Conservation (phyloP, 2,797 vertebrate genomes). For the Rhabdophis nuchalis region DNA sequence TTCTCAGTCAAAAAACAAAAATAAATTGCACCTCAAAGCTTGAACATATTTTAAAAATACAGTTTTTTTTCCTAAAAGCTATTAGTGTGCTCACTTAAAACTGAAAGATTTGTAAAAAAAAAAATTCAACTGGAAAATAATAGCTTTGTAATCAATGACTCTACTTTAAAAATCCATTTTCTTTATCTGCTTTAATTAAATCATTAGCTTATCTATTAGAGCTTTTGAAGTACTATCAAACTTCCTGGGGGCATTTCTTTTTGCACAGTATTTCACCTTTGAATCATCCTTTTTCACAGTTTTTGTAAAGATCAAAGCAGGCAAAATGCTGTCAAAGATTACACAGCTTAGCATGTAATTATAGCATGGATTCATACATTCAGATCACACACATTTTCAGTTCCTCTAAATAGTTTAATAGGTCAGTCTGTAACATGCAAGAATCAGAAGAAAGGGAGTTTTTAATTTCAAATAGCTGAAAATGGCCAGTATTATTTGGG, state of each 20-base stretch:
- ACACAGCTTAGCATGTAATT: neutral
- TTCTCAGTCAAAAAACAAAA: conserved; percentile 10
- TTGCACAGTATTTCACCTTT: neutral
- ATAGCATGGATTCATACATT: neutral
- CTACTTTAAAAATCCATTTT: neutral
- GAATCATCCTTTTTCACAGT: neutral
- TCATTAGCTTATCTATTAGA: neutral
- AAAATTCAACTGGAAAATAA: neutral
- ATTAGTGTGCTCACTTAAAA: neutral
- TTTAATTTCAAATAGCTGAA: neutral
- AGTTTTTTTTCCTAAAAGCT: neutral
- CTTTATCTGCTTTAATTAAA: neutral
- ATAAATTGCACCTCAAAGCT: neutral
- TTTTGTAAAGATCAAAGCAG: neutral
- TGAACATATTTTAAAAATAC: neutral
- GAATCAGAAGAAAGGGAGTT: neutral
- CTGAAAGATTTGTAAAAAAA: neutral
- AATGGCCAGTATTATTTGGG: neutral
- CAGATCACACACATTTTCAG: neutral
- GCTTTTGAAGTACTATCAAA: neutral
- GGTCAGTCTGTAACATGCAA: neutral
- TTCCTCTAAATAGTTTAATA: neutral
- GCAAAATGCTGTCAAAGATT: neutral
- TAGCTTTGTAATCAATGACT: neutral
- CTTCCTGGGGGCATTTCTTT: neutral